A percentile compares a stretch with the other conserved stretches of the same genome.
phyloP scores from a whole-genome alignment of 2,113 vertebrate genomes.

The Pseudopodoces humilis region DNA sequence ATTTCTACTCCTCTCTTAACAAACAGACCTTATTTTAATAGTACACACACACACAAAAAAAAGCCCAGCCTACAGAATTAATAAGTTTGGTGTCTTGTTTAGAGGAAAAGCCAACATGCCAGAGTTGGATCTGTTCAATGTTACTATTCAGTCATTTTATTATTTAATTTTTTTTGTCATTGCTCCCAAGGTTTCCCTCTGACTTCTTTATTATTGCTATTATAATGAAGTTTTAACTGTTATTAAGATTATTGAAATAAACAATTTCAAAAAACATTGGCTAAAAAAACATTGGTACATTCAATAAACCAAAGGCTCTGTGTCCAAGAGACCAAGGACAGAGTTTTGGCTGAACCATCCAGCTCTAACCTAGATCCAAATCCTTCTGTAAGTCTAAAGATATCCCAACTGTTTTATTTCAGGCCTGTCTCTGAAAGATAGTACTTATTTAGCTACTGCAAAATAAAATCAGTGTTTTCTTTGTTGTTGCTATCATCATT shows the following conservation, averaged over 20 bases:
- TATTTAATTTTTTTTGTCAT: not conserved
- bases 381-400: not conserved
- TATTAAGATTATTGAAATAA: not conserved
- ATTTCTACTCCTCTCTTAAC: not conserved
- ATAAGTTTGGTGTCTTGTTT: not conserved
- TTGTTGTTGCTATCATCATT: not conserved
- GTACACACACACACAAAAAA: not conserved
- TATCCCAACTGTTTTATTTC: not conserved
- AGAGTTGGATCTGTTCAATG: not conserved
- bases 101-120: not conserved
- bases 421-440: not conserved
- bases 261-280: not conserved
- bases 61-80: not conserved
- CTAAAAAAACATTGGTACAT: not conserved
- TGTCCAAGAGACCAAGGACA: not conserved
- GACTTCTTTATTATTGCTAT: not conserved
- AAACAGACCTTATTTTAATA: not conserved
- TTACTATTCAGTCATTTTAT: not conserved
- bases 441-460: not conserved
- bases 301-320: not conserved
- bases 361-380: not conserved
- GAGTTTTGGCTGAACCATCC: not conserved
- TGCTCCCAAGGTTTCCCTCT: not conserved
- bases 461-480: not conserved
- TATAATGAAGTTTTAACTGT: not conserved